Evolutionary conservation across 2,888 invertebrate genomes (phyloP).

Genomic region (Cosmorhoe ocellata): DNA sequence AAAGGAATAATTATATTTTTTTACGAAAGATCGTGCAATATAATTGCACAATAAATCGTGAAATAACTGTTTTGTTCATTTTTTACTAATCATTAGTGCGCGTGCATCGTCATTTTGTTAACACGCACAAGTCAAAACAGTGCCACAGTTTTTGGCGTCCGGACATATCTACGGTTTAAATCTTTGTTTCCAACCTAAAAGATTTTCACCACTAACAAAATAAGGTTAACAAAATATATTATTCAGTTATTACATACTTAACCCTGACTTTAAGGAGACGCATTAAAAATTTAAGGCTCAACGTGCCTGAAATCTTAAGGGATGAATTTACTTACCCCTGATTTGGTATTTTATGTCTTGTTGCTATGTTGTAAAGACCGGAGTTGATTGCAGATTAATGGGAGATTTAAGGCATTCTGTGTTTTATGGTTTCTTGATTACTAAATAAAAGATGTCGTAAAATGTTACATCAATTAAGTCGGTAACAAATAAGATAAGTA

Average conservation of each 20-base stretch:
- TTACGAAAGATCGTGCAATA: too few species aligned
- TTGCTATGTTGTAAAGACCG: constrained; percentile 9
- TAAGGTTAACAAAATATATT: constrained; percentile 5
- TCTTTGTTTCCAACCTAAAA: not conserved
- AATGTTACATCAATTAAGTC: constrained; percentile 8
- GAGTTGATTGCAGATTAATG: constrained; percentile 18
- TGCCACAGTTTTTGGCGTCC: too few species aligned
- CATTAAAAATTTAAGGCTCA: constrained; percentile 22
- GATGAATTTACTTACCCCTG: constrained; percentile 14
- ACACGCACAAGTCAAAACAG: too few species aligned
- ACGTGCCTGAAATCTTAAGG: constrained; percentile 18
- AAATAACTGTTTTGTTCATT: too few species aligned
- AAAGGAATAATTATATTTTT: too few species aligned
- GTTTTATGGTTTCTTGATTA: constrained; percentile 12
- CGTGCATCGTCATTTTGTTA: too few species aligned
- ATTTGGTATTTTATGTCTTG: constrained; percentile 24
- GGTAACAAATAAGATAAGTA: constrained; percentile 2
- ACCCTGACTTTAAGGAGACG: constrained; percentile 19
- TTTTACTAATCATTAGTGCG: too few species aligned
- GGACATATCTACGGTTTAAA: too few species aligned
- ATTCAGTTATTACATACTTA: constrained; percentile 22
- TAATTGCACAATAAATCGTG: too few species aligned
- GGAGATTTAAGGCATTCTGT: not conserved
- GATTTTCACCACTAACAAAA: not conserved
- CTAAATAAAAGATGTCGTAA: constrained; percentile 3